Evolutionary conservation across 2,888 invertebrate species (phyloP).

Genomic region (Drosophila sordidapex): DNA sequence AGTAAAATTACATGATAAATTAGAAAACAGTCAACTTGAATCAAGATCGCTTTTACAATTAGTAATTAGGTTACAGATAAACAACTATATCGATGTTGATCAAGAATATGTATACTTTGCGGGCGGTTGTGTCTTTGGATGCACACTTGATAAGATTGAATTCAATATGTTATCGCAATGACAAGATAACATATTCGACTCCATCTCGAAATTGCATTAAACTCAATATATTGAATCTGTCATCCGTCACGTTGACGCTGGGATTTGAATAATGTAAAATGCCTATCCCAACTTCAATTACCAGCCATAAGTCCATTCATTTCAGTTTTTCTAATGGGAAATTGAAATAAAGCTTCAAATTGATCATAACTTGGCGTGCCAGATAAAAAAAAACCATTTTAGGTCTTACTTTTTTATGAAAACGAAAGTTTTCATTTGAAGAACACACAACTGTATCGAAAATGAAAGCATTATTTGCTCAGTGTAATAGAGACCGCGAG

Average conservation of each 20-base stretch:
- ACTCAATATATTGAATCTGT: background rate
- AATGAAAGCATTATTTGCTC: background rate
- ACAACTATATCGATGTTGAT: background rate
- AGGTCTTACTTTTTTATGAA: background rate
- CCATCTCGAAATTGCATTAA: background rate
- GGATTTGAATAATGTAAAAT: background rate
- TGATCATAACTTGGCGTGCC: background rate
- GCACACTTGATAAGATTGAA: background rate
- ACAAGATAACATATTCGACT: background rate
- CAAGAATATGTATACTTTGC: background rate
- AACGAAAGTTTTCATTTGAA: background rate
- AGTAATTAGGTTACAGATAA: background rate
- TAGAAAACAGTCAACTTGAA: background rate
- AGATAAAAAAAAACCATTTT: background rate
- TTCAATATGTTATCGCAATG: background rate
- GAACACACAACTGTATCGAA: background rate
- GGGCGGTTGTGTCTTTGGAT: background rate
- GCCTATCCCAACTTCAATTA: background rate
- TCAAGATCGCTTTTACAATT: background rate
- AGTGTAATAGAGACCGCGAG: conserved; percentile 11
- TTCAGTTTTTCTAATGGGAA: background rate
- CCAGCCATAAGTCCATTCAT: background rate
- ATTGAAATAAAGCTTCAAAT: too few relatives aligned
- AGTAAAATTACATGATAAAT: background rate
- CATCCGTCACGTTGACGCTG: background rate